Percentiles rank a stretch among this genome's conserved stretches.
Evolutionary conservation across 2,888 invertebrate species (phyloP).

Genomic region (Acleris cristana): DNA sequence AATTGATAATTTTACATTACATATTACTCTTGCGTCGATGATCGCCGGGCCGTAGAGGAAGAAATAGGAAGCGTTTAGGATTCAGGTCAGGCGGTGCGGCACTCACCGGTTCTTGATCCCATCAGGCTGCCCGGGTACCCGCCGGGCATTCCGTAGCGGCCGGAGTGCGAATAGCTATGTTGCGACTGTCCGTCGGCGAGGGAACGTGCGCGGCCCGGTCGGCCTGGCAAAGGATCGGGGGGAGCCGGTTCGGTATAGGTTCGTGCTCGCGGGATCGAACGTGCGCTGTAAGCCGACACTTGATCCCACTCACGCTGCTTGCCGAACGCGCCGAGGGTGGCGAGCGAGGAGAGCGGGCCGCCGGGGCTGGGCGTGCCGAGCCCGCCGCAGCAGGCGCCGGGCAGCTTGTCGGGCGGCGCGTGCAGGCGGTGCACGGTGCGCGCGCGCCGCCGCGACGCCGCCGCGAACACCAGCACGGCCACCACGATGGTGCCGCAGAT

Average conservation of each 20-base stretch:
- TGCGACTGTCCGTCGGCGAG: constrained; percentile 95
- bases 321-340: constrained; percentile 93
- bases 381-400: constrained; percentile 91
- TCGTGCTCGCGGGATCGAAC: constrained; percentile 94
- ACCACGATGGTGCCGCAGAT: constrained; percentile 96
- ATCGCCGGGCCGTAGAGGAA: constrained; percentile 38
- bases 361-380: constrained; percentile 90
- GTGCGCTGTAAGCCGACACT: constrained; percentile 95
- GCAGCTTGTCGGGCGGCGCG: constrained; percentile 87
- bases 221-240: constrained; percentile 90
- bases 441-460: constrained; percentile 91
- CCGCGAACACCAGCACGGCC: constrained; percentile 94
- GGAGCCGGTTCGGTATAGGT: constrained; percentile 88
- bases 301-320: constrained; percentile 89
- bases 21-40: background rate
- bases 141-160: constrained; percentile 89
- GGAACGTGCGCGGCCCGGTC: constrained; percentile 90
- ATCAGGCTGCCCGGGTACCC: constrained; percentile 88
- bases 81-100: constrained; percentile 38
- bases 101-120: constrained; percentile 78
- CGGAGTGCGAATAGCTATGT: constrained; percentile 94
- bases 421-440: constrained; percentile 88
- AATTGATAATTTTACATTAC: constrained; percentile 43
- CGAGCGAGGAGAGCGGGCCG: constrained; percentile 91
- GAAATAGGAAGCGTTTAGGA: constrained; percentile 44